Evolutionary conservation across 2,888 invertebrate species (phyloP).

Genomic region (Xestobium rufovillosum): DNA sequence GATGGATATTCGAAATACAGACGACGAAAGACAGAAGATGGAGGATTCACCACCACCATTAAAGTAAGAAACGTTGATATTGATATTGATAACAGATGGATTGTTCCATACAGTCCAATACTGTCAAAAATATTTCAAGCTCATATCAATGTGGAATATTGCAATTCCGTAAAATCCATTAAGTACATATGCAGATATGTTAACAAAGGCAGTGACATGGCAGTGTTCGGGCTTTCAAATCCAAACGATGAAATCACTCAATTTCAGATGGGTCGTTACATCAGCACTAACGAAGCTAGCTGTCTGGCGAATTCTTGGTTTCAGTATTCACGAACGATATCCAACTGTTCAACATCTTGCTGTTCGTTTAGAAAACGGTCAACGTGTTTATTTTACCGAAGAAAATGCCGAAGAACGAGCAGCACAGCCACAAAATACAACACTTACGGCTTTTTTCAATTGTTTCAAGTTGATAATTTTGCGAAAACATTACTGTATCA

Average conservation of each 20-base stretch:
- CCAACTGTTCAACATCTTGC: conserved; percentile 29
- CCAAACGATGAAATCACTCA: conserved; percentile 24
- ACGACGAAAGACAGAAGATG: too few relatives aligned
- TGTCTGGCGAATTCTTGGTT: conserved; percentile 24
- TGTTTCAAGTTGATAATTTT: conserved; percentile 33
- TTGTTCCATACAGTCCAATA: conserved; percentile 29
- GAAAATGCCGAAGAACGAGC: conserved; percentile 4
- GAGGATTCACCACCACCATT: conserved; percentile 23
- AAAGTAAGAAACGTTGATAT: conserved; percentile 23
- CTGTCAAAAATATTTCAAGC: conserved; percentile 31
- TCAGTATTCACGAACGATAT: conserved; percentile 28
- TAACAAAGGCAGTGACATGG: too few relatives aligned
- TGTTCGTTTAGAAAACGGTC: conserved; percentile 21
- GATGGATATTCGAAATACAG: conserved; percentile 16
- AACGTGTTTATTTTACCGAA: conserved; percentile 19
- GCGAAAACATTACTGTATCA: conserved; percentile 34
- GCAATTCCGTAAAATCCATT: too few relatives aligned
- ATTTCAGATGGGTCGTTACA: conserved; percentile 28
- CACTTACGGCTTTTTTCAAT: conserved; percentile 33
- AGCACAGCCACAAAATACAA: conserved; percentile 22
- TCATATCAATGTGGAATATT: conserved; percentile 37
- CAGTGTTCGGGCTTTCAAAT: conserved; percentile 20
- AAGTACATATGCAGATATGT: too few relatives aligned
- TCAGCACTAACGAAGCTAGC: conserved; percentile 31
- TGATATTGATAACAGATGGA: conserved; percentile 24